Conservation (phyloP, 1,140 invertebrate species). For the Apis florea region DNA sequence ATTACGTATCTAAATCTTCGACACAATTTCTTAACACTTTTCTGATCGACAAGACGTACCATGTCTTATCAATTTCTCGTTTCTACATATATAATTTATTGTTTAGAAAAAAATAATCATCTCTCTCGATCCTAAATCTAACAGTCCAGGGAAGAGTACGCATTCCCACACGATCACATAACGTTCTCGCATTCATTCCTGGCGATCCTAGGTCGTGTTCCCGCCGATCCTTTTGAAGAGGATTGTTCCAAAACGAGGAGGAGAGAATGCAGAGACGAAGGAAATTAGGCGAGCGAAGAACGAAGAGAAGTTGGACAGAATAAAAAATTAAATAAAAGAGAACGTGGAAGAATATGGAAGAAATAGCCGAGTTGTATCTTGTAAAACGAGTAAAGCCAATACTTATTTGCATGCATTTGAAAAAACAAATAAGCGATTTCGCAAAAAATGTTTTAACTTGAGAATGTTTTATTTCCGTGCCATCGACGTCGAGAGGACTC, state of each 20-base stretch:
- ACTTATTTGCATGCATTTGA: background rate
- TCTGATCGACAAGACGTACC: too few relatives aligned
- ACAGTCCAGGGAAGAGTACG: background rate
- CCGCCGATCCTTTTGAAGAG: background rate
- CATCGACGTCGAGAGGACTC: background rate
- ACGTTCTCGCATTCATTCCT: background rate
- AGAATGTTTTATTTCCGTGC: background rate
- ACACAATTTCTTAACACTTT: too few relatives aligned
- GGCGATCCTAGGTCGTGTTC: background rate
- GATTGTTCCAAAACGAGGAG: background rate
- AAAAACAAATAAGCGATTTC: constrained; percentile 11
- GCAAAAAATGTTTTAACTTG: background rate
- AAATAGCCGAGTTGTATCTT: background rate
- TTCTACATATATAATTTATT: background rate
- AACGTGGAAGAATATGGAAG: background rate
- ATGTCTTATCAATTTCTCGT: too few relatives aligned
- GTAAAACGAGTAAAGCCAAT: constrained; percentile 4
- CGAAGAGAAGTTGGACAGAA: constrained; percentile 2
- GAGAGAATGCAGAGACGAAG: constrained; percentile 17
- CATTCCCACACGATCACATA: background rate
- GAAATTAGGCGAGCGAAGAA: constrained; percentile 36
- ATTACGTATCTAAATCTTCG: too few relatives aligned
- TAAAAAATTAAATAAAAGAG: background rate
- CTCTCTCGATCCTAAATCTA: background rate
- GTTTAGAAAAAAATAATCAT: background rate